Conservation (phyloP, 2,113 vertebrate genomes). For the Trochalopteron elliotii region DNA sequence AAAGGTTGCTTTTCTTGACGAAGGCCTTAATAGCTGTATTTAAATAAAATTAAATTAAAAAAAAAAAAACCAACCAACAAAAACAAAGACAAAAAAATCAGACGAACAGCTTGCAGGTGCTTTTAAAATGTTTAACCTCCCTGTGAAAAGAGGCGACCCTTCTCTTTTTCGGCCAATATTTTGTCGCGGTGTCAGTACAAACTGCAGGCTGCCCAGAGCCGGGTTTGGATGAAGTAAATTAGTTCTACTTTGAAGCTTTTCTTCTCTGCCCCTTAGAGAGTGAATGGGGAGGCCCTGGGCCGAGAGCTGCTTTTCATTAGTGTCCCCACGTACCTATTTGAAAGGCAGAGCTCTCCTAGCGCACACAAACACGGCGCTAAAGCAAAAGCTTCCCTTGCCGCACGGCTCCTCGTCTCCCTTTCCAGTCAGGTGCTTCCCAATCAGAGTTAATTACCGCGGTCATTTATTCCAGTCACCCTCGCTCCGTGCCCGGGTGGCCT, state of each 20-base stretch:
- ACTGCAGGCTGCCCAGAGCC: slow-evolving; percentile 55
- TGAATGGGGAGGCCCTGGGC: slow-evolving; percentile 75
- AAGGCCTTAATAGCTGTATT: background rate
- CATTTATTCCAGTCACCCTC: slow-evolving; percentile 86
- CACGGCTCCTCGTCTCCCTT: slow-evolving; percentile 77
- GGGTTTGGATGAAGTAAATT: slow-evolving; percentile 77
- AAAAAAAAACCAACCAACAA: no score
- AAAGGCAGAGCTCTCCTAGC: slow-evolving; percentile 70
- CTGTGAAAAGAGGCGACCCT: background rate
- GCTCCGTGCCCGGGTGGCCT: slow-evolving; percentile 70
- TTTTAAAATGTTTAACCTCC: background rate
- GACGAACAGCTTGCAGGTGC: background rate
- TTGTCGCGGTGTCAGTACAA: slow-evolving; percentile 5
- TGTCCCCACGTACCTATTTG: slow-evolving; percentile 72
- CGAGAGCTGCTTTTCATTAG: slow-evolving; percentile 82
- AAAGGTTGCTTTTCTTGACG: background rate
- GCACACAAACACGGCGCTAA: slow-evolving; percentile 58
- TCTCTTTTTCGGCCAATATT: background rate
- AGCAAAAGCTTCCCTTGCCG: slow-evolving; percentile 71
- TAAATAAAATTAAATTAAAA: background rate
- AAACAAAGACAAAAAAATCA: background rate
- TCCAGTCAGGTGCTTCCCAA: slow-evolving; percentile 80
- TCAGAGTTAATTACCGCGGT: slow-evolving; percentile 82
- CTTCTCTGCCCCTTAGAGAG: slow-evolving; percentile 65
- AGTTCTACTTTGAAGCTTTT: slow-evolving; percentile 82